phyloP scores from a whole-genome alignment of 2,888 invertebrate genomes.

The Hipparchia semele region DNA sequence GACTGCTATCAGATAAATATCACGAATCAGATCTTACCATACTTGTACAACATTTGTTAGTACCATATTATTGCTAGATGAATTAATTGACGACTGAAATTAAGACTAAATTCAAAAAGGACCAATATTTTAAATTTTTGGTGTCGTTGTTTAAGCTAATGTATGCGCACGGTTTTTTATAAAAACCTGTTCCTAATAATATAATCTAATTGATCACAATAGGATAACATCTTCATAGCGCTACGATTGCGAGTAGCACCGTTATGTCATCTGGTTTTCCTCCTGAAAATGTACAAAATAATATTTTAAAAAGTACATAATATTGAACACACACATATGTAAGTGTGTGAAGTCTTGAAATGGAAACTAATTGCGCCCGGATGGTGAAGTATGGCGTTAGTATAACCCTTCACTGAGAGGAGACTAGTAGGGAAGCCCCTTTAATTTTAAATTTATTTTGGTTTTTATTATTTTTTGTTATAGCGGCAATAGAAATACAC shows the following conservation, averaged over 20 bases:
- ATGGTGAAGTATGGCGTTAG: too few species aligned
- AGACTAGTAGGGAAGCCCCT: too few species aligned
- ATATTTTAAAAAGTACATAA: background rate
- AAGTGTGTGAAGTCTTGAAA: too few species aligned
- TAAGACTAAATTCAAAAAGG: constrained; percentile 42
- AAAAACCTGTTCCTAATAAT: constrained; percentile 57
- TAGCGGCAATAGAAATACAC: too few species aligned
- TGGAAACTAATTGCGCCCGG: too few species aligned
- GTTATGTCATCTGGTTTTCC: constrained; percentile 99
- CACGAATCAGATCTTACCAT: constrained; percentile 33
- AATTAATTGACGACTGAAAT: constrained; percentile 16
- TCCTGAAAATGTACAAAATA: constrained; percentile 85
- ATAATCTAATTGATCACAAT: constrained; percentile 59
- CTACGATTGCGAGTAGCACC: constrained; percentile 97
- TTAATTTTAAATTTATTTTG: too few species aligned
- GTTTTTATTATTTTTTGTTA: too few species aligned
- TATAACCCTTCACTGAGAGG: too few species aligned
- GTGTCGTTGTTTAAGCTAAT: constrained; percentile 68
- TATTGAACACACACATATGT: too few species aligned
- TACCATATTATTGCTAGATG: background rate
- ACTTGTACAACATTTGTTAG: constrained; percentile 2
- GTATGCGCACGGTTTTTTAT: constrained; percentile 55
- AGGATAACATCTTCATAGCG: constrained; percentile 84
- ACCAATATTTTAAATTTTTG: constrained; percentile 55
- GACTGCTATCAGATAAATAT: constrained; percentile 1